These are phyloP conservation scores for Fulmarus glacialis DNA, from an alignment of 2,113 vertebrate species.

Conservation along the genomic window DNA sequence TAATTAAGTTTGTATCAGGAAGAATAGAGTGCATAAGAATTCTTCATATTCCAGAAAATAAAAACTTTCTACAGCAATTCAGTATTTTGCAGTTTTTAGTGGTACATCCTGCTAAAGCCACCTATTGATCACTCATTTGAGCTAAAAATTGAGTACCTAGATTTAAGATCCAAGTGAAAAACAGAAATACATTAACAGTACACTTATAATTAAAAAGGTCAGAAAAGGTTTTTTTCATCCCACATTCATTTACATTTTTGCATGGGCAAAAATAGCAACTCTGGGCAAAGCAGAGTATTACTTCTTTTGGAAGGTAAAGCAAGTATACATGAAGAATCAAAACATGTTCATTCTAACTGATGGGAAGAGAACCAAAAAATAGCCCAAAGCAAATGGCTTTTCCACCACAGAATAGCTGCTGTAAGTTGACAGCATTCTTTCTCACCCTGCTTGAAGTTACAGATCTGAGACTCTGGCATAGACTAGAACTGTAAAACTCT, in stretches of 20 bases:
- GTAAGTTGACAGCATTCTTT: neutral
- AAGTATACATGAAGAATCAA: neutral
- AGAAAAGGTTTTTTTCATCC: neutral
- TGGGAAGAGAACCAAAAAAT: neutral
- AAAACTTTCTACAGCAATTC: neutral
- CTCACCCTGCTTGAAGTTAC: neutral
- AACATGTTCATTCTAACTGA: neutral
- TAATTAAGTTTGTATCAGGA: neutral
- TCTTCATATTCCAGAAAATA: neutral
- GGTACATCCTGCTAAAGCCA: neutral
- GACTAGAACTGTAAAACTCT: neutral
- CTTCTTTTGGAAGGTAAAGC: neutral
- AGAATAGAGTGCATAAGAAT: rapidly evolving
- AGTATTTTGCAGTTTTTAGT: neutral
- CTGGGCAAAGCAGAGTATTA: neutral
- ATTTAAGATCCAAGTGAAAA: neutral
- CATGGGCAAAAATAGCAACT: neutral
- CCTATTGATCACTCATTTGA: neutral
- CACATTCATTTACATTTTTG: neutral
- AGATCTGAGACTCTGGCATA: neutral
- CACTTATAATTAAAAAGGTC: neutral
- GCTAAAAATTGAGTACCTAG: neutral
- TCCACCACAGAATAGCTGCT: neutral
- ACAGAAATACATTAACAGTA: neutral
- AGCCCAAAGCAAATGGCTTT: neutral